Base-by-base conservation (phyloP, 2,797 vertebrate genomes). In the Presbytis comata region DNA sequence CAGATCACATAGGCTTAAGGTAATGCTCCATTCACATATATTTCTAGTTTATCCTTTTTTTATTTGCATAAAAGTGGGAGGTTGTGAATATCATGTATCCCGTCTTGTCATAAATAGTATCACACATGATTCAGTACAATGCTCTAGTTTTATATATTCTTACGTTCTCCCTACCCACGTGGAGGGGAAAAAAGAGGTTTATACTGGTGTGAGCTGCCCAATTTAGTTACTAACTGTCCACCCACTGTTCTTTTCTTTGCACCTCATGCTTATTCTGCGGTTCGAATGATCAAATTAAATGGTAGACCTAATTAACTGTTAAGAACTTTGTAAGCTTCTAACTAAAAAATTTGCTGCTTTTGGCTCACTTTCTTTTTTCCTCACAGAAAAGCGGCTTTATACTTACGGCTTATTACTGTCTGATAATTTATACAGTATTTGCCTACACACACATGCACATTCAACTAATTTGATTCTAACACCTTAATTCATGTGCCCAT, bases 371-470 rank as follows among this genome's bases (percentile, higher is more conserved):
- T 91, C 92, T 93, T 48, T 46, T 61, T 48, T 55, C 1, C 46
- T 94, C 59, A 50, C 41, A 89, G 64, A 93, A 97, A 97, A 89
- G 48, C 28, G 55, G 10, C 59, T 95, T 97, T 93, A 80, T 97
- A 21, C 74, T 93, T 97, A 89, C 2, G 92, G 87, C 46, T 95
- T 95, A 94, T 94, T 94, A 81, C 46, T 41, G 41, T 48, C 76
- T 97, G 94, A 81, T 94, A 94, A 97, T 94, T 96, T 96, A 92
- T 89, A 81, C 91, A 84, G 67, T 93, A 91, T 93, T 97, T 97
- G 91, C 93, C 90, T 96, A 75, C 46, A 94, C 8, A 89, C 13
- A 88, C 11, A 30, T 50, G 95, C 19, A 94, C n/a, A 92, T 94
- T 74, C 74, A 87, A 89, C 91, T 96, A 91, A 93, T 97, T 96